These are phyloP conservation scores for Drosophila watanabei DNA, from an alignment of 1,140 invertebrate species.

Conservation along the genomic window DNA sequence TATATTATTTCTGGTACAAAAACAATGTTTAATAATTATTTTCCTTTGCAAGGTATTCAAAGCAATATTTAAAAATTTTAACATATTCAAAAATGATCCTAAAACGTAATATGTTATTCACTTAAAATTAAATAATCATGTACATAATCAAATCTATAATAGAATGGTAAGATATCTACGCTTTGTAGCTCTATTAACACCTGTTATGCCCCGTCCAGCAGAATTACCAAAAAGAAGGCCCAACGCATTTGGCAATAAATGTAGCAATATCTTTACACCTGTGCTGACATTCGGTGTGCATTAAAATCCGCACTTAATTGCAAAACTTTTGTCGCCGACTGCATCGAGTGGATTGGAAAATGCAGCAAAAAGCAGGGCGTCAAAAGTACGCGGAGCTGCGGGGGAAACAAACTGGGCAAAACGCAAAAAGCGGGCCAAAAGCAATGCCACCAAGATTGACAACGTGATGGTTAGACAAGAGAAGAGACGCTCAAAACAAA, in stretches of 20 bases:
- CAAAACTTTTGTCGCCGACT: constrained; percentile 18
- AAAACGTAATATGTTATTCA: no score
- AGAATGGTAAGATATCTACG: no score
- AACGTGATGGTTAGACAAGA: constrained; percentile 78
- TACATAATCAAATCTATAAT: no score
- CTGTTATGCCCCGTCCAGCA: neutral
- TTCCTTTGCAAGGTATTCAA: no score
- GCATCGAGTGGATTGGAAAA: constrained; percentile 24
- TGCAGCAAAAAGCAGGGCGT: constrained; percentile 46
- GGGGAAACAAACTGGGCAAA: constrained; percentile 57
- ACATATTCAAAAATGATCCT: no score
- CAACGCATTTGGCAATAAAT: neutral
- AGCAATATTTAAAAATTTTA: no score
- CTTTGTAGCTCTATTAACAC: neutral
- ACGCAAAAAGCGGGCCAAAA: constrained; percentile 63
- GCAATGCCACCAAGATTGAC: constrained; percentile 82
- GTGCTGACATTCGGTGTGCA: constrained; percentile 23
- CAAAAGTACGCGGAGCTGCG: constrained; percentile 7
- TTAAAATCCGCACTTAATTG: constrained; percentile 41
- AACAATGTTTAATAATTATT: no score
- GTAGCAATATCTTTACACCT: constrained; percentile 42
- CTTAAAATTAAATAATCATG: no score
- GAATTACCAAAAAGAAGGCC: neutral
- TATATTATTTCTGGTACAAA: no score
- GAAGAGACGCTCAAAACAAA: constrained; percentile 80